phyloP scores from a whole-genome alignment of 2,113 vertebrate species.

The Amphiprion percula region DNA sequence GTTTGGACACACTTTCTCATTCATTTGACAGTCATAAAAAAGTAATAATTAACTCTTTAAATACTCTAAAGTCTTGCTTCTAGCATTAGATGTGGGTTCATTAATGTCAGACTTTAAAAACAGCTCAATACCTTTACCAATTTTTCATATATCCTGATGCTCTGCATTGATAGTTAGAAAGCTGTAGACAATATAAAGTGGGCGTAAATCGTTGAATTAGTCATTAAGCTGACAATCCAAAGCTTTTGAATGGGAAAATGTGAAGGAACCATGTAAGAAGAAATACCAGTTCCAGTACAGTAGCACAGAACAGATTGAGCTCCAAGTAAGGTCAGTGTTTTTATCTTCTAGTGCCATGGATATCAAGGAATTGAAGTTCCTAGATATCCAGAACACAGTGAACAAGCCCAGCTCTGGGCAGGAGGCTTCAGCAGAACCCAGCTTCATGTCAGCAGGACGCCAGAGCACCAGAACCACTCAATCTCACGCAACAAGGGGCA shows the following conservation, averaged over 20 bases:
- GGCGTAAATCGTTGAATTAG: too few relatives aligned
- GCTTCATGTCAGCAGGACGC: constrained; percentile 72
- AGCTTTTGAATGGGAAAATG: background rate
- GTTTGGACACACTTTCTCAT: too few relatives aligned
- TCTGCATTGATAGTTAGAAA: too few relatives aligned
- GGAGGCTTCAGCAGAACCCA: constrained; percentile 52
- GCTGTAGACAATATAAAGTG: too few relatives aligned
- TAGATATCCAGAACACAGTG: constrained; percentile 73
- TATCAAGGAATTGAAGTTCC: constrained; percentile 91
- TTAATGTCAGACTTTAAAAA: too few relatives aligned
- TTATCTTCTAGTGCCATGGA: constrained; percentile 86
- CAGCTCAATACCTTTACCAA: too few relatives aligned
- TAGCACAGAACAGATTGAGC: background rate
- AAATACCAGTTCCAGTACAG: background rate
- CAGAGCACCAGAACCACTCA: constrained; percentile 45
- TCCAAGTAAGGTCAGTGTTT: background rate
- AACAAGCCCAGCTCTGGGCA: constrained; percentile 62
- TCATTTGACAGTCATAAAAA: too few relatives aligned
- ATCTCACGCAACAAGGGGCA: constrained; percentile 22
- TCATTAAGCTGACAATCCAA: too few relatives aligned
- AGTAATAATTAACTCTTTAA: too few relatives aligned
- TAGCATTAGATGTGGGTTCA: too few relatives aligned
- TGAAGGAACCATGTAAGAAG: background rate
- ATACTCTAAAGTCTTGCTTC: too few relatives aligned
- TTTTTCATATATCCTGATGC: too few relatives aligned